Conservation (phyloP, 2,113 vertebrate species). For the Leucosticte australis region DNA sequence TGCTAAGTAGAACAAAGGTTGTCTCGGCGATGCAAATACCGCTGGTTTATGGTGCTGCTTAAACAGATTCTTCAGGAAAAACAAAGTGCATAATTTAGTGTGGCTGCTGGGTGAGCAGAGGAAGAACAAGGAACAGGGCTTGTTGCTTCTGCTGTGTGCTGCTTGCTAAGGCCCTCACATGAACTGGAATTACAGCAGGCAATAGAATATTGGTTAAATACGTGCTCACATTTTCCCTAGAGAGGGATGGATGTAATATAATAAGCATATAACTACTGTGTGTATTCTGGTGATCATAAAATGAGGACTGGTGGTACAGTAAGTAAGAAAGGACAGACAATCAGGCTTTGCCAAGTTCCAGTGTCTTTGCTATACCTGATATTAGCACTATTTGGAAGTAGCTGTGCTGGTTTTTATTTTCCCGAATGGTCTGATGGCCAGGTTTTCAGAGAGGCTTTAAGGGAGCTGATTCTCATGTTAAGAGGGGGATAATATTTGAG, state of each 20-base stretch:
- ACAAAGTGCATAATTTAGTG: background rate
- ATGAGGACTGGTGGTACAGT: background rate
- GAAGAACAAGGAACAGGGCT: background rate
- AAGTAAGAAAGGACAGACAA: background rate
- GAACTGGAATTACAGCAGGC: background rate
- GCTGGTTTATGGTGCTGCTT: background rate
- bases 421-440: background rate
- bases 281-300: background rate
- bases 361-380: background rate
- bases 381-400: background rate
- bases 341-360: background rate
- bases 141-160: background rate
- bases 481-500: background rate
- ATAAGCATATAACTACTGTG: background rate
- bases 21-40: background rate
- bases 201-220: background rate
- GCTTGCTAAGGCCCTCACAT: background rate
- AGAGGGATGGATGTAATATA: background rate
- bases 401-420: background rate
- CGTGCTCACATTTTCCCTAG: background rate
- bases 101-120: background rate
- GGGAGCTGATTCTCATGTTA: slow-evolving; percentile 6
- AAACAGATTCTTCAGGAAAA: slow-evolving; percentile 21
- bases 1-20: slow-evolving; percentile 11
- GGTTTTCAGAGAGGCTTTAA: slow-evolving; percentile 20